Evolutionary conservation across 2,888 invertebrate species (phyloP), one percentile per base, ranked within the genome.

Genomic region (Tenodera sinensis): DNA sequence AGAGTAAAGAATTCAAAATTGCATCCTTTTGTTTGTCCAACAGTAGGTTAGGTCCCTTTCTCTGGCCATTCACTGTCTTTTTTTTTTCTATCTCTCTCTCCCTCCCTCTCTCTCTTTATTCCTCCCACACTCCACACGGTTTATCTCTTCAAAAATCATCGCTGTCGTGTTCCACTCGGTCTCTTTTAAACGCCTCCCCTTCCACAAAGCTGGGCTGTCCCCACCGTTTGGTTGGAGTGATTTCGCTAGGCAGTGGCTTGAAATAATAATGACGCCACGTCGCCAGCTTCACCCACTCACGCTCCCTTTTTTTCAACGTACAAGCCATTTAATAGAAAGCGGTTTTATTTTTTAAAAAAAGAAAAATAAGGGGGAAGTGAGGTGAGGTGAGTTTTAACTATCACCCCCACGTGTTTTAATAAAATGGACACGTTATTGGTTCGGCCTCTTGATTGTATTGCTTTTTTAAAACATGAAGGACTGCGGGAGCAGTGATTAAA

Each of bases 241-340:
- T 71, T 71, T 71, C 54, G 54, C 54, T 25, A 71, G 54, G 54
- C 54, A 71, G 54, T 71, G 54, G 54, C 54, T 71, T 71, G 54
- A 71, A 71, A 71, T 71, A 71, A 71, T 71, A 71, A 71, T 71
- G 54, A 71, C 54, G 15, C 54, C 54, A 71, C 54, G 54, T 71
- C 54, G 54, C 54, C 54, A 54, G 54, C 54, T 54, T 54, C 54
- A 54, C 54, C 54, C 54, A 71, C 54, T 71, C 20, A 71, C 54
- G 54, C 54, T 71, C 54, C 15, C 54, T 71, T 71, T 71, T 54
- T 71, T 71, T 71, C 14, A 71, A n/a, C 54, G 85, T 85, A 85
- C 85, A 28, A 81, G 87, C 87, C 83, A 87, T 87, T 87, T 87
- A 87, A 87, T 83, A 87, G 87, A 87, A 87, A 87, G 87, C 30